Evolutionary conservation across 2,113 vertebrate genomes (phyloP).

Genomic region (Chrysemys picta): DNA sequence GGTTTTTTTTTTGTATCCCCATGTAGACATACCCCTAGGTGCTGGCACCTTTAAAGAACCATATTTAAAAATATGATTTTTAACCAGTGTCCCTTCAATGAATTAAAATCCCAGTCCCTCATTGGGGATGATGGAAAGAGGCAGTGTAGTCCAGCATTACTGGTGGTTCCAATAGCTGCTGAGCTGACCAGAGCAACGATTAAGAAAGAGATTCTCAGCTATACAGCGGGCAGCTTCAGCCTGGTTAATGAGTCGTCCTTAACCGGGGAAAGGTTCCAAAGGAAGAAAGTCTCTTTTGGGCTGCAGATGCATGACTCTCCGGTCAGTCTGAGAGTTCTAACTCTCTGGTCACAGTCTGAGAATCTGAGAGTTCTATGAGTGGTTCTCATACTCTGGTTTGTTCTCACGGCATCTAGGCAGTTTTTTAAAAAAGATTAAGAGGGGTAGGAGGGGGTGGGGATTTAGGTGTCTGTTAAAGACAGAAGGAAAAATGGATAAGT

Average conservation of each 20-base stretch:
- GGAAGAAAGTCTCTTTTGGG: not conserved
- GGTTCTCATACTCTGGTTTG: not conserved
- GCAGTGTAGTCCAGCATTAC: not conserved
- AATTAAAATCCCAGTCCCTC: not conserved
- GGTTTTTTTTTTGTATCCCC: no score
- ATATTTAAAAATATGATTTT: not conserved
- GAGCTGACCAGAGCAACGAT: not conserved
- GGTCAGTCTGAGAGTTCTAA: not conserved
- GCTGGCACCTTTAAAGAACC: not conserved
- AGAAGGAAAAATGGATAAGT: rapidly evolving
- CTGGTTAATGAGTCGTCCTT: not conserved
- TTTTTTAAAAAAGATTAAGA: not conserved
- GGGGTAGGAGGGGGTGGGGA: not conserved
- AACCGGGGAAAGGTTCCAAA: not conserved
- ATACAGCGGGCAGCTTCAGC: not conserved
- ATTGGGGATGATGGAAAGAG: not conserved
- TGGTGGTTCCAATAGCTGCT: not conserved
- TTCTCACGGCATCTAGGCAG: not conserved
- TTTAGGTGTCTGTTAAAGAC: not conserved
- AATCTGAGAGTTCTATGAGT: not conserved
- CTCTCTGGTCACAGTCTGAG: no score
- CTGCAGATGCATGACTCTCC: not conserved
- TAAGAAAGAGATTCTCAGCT: not conserved
- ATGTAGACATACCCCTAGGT: not conserved
- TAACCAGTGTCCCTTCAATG: not conserved